These are phyloP conservation scores for Diplodus puntazzo DNA, from an alignment of 2,797 vertebrate genomes.

Conservation along the genomic window DNA sequence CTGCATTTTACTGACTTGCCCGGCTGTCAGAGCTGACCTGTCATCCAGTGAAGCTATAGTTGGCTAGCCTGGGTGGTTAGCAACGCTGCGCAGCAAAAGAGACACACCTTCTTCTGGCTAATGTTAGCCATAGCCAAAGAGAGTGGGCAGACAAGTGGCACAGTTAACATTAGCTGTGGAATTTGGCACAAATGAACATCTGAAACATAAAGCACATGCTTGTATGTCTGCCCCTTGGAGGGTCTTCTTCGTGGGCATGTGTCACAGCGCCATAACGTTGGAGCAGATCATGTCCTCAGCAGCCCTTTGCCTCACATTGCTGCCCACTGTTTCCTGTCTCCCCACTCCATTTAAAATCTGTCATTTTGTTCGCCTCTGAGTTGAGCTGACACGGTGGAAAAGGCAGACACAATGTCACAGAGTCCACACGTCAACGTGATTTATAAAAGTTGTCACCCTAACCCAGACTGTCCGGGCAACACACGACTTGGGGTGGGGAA, in stretches of 20 bases:
- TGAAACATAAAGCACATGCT: background rate
- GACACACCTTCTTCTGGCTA: conserved; percentile 83
- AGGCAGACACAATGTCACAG: conserved; percentile 21
- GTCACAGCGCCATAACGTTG: background rate
- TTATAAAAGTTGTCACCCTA: conserved; percentile 6
- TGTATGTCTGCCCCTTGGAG: background rate
- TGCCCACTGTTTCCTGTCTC: conserved; percentile 53
- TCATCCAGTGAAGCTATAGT: conserved; percentile 39
- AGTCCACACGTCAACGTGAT: background rate
- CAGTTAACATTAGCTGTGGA: background rate
- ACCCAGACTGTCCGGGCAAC: background rate
- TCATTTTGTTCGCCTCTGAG: conserved; percentile 6
- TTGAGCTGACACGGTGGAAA: conserved; percentile 40
- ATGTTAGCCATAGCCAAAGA: conserved; percentile 62
- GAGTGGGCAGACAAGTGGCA: conserved; percentile 27
- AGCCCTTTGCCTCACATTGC: conserved; percentile 30
- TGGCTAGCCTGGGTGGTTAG: conserved; percentile 67
- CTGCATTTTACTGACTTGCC: conserved; percentile 23
- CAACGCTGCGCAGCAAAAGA: conserved; percentile 68
- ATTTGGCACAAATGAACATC: background rate
- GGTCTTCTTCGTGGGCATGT: conserved; percentile 3
- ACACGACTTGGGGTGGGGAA: background rate
- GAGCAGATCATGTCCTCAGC: conserved; percentile 9
- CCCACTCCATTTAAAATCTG: conserved; percentile 35
- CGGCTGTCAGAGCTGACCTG: conserved; percentile 43